These are phyloP conservation scores for Boloria selene DNA, from an alignment of 2,888 invertebrate genomes.

Conservation along the genomic window DNA sequence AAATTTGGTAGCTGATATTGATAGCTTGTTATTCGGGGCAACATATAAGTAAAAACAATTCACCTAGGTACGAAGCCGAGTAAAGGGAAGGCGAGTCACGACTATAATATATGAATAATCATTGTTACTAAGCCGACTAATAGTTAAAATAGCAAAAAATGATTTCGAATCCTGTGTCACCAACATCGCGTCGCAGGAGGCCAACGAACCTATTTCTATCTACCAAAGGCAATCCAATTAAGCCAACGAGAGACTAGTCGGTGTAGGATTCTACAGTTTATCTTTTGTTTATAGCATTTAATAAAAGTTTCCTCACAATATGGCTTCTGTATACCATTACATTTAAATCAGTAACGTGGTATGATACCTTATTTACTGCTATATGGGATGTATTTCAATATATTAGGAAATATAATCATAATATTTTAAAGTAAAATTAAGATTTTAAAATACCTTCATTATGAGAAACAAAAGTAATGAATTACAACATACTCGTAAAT, in stretches of 20 bases:
- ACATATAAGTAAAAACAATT: too few species aligned
- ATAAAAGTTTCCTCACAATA: constrained; percentile 14
- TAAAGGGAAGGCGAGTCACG: too few species aligned
- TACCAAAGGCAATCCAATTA: constrained; percentile 25
- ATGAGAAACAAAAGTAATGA: too few species aligned
- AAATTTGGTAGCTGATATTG: too few species aligned
- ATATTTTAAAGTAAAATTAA: too few species aligned
- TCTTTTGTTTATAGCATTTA: constrained; percentile 19
- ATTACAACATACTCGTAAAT: not conserved
- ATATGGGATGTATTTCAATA: too few species aligned
- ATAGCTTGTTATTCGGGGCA: too few species aligned
- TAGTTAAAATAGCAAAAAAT: constrained; percentile 6
- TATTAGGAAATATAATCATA: too few species aligned
- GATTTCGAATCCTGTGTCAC: constrained; percentile 3
- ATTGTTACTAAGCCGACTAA: not conserved
- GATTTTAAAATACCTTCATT: too few species aligned
- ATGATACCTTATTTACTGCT: not conserved
- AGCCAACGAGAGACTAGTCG: constrained; percentile 13
- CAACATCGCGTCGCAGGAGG: constrained; percentile 20
- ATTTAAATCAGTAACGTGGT: not conserved
- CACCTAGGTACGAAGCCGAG: too few species aligned
- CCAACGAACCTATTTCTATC: constrained; percentile 27
- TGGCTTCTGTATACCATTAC: constrained; percentile 12
- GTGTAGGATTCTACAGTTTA: constrained; percentile 16
- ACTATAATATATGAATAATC: too few species aligned